These are phyloP conservation scores for Pipra filicauda DNA, from an alignment of 2,113 vertebrate genomes.

Conservation along the genomic window DNA sequence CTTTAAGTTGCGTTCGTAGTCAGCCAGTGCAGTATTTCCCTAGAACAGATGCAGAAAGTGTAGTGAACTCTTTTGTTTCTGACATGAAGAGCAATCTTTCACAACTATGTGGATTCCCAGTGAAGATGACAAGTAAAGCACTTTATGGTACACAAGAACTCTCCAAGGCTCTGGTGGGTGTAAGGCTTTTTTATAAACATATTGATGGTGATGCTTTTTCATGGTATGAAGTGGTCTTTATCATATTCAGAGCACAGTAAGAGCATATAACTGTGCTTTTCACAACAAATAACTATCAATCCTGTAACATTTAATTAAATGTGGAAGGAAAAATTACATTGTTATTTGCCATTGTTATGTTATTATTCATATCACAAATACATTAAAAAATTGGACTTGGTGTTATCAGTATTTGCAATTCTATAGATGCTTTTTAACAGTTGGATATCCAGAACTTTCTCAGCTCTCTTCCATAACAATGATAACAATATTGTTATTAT, in stretches of 20 bases:
- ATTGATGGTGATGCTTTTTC: neutral
- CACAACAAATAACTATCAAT: neutral
- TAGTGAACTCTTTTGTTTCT: constrained; percentile 77
- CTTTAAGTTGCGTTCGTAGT: constrained; percentile 86
- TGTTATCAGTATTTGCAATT: neutral
- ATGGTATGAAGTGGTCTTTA: neutral
- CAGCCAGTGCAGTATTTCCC: constrained; percentile 83
- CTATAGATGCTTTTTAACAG: neutral
- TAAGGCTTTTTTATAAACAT: constrained; percentile 1
- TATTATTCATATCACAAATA: neutral
- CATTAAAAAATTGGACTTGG: neutral
- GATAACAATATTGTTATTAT: neutral
- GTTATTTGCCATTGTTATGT: neutral
- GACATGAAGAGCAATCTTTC: constrained; percentile 74
- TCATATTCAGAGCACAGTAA: neutral
- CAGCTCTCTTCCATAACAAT: neutral
- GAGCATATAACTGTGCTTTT: neutral
- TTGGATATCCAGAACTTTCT: neutral
- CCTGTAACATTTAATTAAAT: neutral
- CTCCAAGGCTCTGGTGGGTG: constrained; percentile 57
- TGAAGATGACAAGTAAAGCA: constrained; percentile 78
- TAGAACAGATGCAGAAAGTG: constrained; percentile 74
- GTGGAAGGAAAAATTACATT: neutral
- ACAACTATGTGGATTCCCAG: constrained; percentile 82
- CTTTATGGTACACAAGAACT: constrained; percentile 71